Conservation (phyloP, 2,113 vertebrate species). For the Podarcis cretensis region DNA sequence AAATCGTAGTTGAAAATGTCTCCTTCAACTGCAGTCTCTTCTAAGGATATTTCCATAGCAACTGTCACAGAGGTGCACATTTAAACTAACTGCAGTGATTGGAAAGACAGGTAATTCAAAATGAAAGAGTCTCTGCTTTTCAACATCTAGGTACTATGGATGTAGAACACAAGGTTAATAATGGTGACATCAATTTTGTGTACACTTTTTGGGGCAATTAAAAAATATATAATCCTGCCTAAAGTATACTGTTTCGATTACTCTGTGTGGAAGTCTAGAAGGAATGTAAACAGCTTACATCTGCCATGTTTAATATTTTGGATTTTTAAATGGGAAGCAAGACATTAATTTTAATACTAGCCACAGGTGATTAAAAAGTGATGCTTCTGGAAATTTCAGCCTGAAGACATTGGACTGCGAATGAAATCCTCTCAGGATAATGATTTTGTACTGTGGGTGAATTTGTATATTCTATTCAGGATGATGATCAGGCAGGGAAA, state of each 20-base stretch:
- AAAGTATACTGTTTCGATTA: not conserved
- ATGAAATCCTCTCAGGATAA: slow-evolving; percentile 1
- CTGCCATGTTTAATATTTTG: not conserved
- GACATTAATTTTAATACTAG: not conserved
- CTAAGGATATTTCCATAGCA: slow-evolving; percentile 61
- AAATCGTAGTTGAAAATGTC: slow-evolving; percentile 31
- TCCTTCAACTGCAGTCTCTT: slow-evolving; percentile 41
- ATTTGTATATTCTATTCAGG: not conserved
- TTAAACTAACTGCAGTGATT: slow-evolving; percentile 42
- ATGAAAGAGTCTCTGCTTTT: slow-evolving; percentile 21
- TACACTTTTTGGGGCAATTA: not conserved
- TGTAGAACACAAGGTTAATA: not conserved
- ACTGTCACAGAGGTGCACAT: slow-evolving; percentile 37
- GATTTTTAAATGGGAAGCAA: not conserved
- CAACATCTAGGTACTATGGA: not conserved
- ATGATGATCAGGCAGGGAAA: not conserved
- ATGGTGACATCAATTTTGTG: not conserved
- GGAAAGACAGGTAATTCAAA: slow-evolving; percentile 15
- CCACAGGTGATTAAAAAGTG: not conserved
- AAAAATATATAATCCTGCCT: not conserved
- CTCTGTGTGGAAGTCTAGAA: not conserved
- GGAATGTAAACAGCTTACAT: not conserved
- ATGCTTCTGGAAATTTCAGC: not conserved
- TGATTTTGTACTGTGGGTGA: not conserved
- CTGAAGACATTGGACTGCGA: not conserved